Evolutionary conservation across 2,113 vertebrate species (phyloP), one percentile per base, ranked within the genome.

Genomic region (Ellobius talpinus): DNA sequence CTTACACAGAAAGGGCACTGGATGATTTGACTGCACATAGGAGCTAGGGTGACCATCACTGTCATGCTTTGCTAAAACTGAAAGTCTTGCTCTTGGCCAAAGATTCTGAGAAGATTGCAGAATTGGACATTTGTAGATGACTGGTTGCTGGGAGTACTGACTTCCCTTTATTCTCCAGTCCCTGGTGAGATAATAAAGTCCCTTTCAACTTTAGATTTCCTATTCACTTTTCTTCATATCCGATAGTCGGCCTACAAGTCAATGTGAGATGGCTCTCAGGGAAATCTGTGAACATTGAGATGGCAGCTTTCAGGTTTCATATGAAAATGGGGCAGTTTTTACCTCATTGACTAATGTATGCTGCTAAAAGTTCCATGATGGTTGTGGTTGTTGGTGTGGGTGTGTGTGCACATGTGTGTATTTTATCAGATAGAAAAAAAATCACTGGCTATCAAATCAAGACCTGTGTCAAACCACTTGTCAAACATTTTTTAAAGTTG

Each of bases 21-120:
- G 4, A 19, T 47, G 68, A 47, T 42, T 23, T 7, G 95, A 36
- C 11, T 61, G 0, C 3, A 5, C 6, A 0, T 0, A 3, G 74
- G 87, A 9, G 70, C 61, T 0, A 0, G 21, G 91, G 85, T 11
- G 85, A 68, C 7, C 8, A 11, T n/a, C 36, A 0, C 1, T 50
- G 39, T 39, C 1, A 65, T 0, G 1, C 7, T 42, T 95, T 1
- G 1, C 4, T 87, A 10, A 45, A 50, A 23, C 39, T n/a, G 0
- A 9, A 92, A 31, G 90, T 78, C 68, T 94, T 47, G 93, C 1
- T 58, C 6, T n/a, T 8, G 63, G n/a, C 55, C 81, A 61, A 5
- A 24, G 14, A n/a, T 9, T 5, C 39, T 13, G 3, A 63, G 63
- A 78, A 85, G 61, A 17, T 72, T 72, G 0, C 36, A 76, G 47